phyloP scores from a whole-genome alignment of 53 echinoderm and acorn worm genomes.

The Mesocentrotus franciscanus region DNA sequence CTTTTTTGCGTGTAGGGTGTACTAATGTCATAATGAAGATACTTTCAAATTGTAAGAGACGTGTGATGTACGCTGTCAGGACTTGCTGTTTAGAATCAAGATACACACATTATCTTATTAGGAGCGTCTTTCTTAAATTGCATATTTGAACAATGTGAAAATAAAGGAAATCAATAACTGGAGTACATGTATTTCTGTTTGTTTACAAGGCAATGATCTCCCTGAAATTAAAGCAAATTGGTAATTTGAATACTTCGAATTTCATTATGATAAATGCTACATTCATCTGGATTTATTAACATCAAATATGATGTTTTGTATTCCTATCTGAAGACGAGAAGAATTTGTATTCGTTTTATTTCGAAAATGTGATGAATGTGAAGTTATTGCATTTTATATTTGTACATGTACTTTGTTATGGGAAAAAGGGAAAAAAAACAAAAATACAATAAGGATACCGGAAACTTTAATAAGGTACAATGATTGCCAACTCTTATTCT shows the following conservation, averaged over 20 bases:
- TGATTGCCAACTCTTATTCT: too few relatives aligned
- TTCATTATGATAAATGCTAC: too few relatives aligned
- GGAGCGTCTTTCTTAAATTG: background rate
- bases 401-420: too few relatives aligned
- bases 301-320: too few relatives aligned
- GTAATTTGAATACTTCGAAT: background rate
- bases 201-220: background rate
- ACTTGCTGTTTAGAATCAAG: background rate
- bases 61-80: background rate
- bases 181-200: background rate
- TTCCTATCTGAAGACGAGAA: too few relatives aligned
- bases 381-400: too few relatives aligned
- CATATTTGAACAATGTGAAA: background rate
- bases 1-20: background rate
- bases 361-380: too few relatives aligned
- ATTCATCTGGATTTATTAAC: too few relatives aligned
- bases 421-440: too few relatives aligned
- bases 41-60: slow-evolving; percentile 16
- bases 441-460: too few relatives aligned
- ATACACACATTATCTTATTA: background rate
- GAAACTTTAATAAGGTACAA: too few relatives aligned
- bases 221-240: background rate
- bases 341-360: too few relatives aligned
- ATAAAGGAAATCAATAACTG: background rate
- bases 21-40: slow-evolving; percentile 29